A percentile compares a stretch with the other conserved stretches of the same genome.
These are phyloP conservation scores for Syngnathus typhle DNA, from an alignment of 2,113 vertebrate species.

Conservation along the genomic window DNA sequence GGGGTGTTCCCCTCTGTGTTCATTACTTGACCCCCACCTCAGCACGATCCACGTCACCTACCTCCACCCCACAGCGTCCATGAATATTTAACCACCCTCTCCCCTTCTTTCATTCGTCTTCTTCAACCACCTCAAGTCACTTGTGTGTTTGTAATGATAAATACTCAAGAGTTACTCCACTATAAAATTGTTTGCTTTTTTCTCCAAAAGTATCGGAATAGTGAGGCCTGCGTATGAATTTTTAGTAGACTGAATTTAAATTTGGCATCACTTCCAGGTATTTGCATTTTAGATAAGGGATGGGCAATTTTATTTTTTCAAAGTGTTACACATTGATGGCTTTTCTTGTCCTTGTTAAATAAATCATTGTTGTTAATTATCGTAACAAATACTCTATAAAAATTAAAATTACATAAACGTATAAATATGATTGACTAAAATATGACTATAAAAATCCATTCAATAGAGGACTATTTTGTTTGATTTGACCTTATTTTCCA, in stretches of 20 bases:
- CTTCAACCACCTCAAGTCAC: conserved; percentile 24
- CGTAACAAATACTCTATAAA: too few species aligned
- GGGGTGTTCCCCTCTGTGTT: conserved; percentile 38
- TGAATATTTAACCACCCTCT: conserved; percentile 58
- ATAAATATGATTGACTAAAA: too few species aligned
- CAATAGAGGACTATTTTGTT: too few species aligned
- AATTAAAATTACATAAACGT: too few species aligned
- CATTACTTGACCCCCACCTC: conserved; percentile 41
- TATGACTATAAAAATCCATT: too few species aligned
- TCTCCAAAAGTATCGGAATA: neutral
- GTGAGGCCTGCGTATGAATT: neutral
- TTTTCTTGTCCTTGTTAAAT: too few species aligned
- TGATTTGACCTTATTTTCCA: too few species aligned
- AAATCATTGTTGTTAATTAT: too few species aligned
- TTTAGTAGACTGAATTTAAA: neutral
- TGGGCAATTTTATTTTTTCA: too few species aligned
- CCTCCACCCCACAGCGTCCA: conserved; percentile 40
- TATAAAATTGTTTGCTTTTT: neutral
- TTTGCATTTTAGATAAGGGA: too few species aligned
- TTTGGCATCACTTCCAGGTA: too few species aligned
- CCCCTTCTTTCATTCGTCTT: conserved; percentile 23
- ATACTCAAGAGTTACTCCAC: neutral
- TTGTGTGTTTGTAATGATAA: neutral
- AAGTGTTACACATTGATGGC: too few species aligned
- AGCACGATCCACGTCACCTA: conserved; percentile 45